Percentiles rank a stretch among this genome's conserved stretches.
Conservation (phyloP, 2,113 vertebrate species). For the Ictalurus punctatus region DNA sequence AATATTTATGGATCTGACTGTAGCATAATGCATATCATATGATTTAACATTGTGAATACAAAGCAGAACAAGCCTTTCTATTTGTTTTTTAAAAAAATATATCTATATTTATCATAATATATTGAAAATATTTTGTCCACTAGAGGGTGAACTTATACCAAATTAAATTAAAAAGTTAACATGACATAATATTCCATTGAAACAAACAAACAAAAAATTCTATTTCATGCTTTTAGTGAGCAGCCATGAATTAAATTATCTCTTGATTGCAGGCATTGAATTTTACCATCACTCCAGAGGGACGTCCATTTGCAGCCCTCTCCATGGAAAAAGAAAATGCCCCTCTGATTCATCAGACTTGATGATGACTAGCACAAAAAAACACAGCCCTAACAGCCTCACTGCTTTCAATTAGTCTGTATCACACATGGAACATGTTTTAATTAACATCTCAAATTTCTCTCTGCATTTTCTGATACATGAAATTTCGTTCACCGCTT, state of each 20-base stretch:
- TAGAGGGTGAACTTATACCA: constrained; percentile 52
- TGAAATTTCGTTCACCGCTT: not conserved
- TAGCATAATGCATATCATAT: not conserved
- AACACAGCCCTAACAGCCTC: not conserved
- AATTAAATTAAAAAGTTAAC: not conserved
- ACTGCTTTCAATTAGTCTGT: not conserved
- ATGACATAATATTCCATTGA: not conserved
- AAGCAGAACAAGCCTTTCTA: no score
- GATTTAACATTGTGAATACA: not conserved
- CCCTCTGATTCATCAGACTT: constrained; percentile 55
- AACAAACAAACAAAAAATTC: not conserved
- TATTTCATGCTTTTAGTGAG: constrained; percentile 54
- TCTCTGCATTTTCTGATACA: not conserved
- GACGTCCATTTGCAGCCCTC: constrained; percentile 4
- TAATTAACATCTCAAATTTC: constrained; percentile 9
- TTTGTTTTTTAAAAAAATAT: not conserved
- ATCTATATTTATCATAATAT: not conserved
- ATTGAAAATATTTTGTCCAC: constrained; percentile 50
- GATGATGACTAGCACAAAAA: constrained; percentile 21
- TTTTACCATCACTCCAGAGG: constrained; percentile 19
- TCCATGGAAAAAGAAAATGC: constrained; percentile 48
- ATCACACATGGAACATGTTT: not conserved
- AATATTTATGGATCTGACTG: not conserved
- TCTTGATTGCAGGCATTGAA: constrained; percentile 54
- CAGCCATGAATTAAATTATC: constrained; percentile 57